Evolutionary conservation across 2,888 invertebrate genomes (phyloP).

Genomic region (Nemurella pictetii): DNA sequence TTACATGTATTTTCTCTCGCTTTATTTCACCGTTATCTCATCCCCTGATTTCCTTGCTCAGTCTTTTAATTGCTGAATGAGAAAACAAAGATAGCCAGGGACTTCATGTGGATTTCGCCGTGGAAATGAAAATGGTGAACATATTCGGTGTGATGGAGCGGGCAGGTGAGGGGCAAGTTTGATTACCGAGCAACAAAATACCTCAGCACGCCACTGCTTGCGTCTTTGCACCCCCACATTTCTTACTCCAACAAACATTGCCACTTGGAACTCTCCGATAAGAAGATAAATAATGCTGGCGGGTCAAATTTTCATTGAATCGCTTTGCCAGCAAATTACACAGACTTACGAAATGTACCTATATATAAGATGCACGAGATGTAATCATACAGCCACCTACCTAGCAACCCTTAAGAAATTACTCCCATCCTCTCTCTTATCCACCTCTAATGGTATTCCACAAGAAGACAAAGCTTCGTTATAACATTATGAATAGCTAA

Average conservation of each 20-base stretch:
- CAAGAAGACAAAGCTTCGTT: constrained; percentile 34
- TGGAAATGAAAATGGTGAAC: too few relatives aligned
- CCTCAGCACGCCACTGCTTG: background rate
- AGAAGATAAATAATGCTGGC: background rate
- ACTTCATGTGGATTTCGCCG: too few relatives aligned
- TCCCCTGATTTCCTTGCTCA: too few relatives aligned
- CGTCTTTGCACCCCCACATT: background rate
- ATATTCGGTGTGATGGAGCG: too few relatives aligned
- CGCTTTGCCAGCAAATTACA: background rate
- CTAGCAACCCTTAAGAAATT: background rate
- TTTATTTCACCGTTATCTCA: too few relatives aligned
- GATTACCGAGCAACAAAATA: too few relatives aligned
- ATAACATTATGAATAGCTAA: constrained; percentile 32
- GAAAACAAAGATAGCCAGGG: too few relatives aligned
- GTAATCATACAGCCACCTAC: constrained; percentile 17
- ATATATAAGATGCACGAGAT: background rate
- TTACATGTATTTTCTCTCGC: too few relatives aligned
- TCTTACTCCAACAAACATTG: background rate
- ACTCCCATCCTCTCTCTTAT: background rate
- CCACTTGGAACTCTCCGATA: background rate
- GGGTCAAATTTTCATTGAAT: background rate
- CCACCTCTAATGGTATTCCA: constrained; percentile 1
- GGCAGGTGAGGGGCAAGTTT: too few relatives aligned
- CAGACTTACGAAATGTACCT: background rate
- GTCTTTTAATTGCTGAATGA: too few relatives aligned